A percentile compares a stretch with the other conserved stretches of the same genome.
Conservation (phyloP, 2,888 invertebrate genomes). For the Andrena trimmerana region DNA sequence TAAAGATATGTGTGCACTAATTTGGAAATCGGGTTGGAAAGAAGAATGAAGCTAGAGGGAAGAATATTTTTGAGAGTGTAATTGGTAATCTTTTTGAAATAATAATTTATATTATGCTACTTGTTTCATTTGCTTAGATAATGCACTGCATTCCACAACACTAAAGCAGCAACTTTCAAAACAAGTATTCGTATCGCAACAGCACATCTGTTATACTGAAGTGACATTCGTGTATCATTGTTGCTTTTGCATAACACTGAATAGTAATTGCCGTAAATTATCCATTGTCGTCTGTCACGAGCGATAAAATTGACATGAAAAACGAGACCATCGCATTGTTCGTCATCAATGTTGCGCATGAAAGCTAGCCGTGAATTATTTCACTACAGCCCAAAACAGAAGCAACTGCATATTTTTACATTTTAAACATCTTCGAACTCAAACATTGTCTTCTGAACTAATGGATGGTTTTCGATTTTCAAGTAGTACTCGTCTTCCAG, state of each 20-base stretch:
- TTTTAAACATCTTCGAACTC: background rate
- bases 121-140: background rate
- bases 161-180: background rate
- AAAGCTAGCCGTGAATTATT: no score
- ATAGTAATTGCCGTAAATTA: slow-evolving; percentile 6
- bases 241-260: background rate
- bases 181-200: background rate
- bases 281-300: background rate
- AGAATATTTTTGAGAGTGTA: no score
- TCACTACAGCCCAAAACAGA: background rate
- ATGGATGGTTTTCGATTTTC: no score
- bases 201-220: background rate
- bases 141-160: background rate
- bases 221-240: slow-evolving; percentile 4
- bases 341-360: background rate
- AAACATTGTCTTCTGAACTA: background rate
- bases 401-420: background rate
- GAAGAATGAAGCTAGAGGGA: no score
- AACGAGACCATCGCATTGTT: background rate
- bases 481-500: background rate
- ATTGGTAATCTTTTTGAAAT: background rate
- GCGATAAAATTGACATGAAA: slow-evolving; percentile 5
- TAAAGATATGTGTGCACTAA: no score
- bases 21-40: no score
- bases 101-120: background rate